phyloP scores from a whole-genome alignment of 2,113 vertebrate species.

The Onychostoma macrolepis region DNA sequence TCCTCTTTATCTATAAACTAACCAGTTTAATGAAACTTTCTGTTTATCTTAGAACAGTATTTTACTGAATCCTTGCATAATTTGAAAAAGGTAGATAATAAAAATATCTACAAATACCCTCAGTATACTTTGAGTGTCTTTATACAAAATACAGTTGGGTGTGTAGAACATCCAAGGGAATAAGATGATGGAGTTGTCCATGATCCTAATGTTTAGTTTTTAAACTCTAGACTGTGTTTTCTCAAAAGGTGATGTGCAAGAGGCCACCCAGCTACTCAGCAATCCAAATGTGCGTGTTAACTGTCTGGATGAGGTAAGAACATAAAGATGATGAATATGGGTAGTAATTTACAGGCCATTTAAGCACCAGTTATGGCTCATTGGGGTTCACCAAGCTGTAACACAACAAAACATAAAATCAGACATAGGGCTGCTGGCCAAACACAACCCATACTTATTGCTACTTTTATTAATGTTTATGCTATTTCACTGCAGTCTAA shows the following conservation, averaged over 20 bases:
- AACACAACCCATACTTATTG: slow-evolving; percentile 1
- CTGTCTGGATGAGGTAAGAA: slow-evolving; percentile 89
- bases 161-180: no score
- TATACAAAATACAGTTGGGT: no score
- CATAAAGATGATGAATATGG: background rate
- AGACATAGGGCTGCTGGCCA: background rate
- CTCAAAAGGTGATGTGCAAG: slow-evolving; percentile 70
- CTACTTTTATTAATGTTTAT: background rate
- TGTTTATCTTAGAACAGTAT: background rate
- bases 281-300: slow-evolving; percentile 84
- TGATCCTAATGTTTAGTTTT: background rate
- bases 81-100: background rate
- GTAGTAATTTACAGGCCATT: slow-evolving; percentile 6
- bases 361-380: background rate
- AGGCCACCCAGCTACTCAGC: slow-evolving; percentile 79
- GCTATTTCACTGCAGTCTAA: background rate
- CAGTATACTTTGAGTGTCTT: background rate
- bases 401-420: slow-evolving; percentile 25
- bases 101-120: background rate
- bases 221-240: background rate
- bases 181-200: background rate
- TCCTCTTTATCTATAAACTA: background rate
- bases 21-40: background rate
- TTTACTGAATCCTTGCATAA: background rate
- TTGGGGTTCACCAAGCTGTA: background rate